These are phyloP conservation scores for Eleutherodactylus coqui DNA, from an alignment of 2,797 vertebrate species.

Conservation along the genomic window DNA sequence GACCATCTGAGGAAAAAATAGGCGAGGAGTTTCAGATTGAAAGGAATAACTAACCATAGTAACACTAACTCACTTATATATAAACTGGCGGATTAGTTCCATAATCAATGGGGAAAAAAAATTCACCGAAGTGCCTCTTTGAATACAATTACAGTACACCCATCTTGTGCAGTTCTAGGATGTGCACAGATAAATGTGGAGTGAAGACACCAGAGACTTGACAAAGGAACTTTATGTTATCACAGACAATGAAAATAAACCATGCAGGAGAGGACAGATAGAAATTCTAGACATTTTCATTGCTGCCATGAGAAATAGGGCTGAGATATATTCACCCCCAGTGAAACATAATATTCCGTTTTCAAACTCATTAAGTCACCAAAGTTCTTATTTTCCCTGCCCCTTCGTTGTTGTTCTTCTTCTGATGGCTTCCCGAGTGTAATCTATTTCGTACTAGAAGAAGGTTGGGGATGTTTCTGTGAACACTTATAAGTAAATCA, in stretches of 20 bases:
- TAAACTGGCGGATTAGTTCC: no score
- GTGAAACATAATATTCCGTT: not conserved
- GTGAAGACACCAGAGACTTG: not conserved
- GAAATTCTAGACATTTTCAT: not conserved
- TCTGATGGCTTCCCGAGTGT: not conserved
- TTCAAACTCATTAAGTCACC: not conserved
- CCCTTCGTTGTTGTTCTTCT: not conserved
- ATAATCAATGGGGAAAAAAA: no score
- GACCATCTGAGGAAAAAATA: no score
- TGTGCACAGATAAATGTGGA: conserved; percentile 3
- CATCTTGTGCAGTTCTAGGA: not conserved
- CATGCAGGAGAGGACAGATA: conserved; percentile 9
- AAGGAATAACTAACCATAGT: no score
- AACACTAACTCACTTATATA: no score
- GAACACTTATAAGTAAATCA: not conserved
- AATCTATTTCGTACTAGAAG: not conserved
- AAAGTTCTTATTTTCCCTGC: not conserved
- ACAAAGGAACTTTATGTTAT: not conserved
- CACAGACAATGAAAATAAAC: conserved; percentile 31
- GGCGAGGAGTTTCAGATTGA: no score
- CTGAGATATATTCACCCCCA: not conserved
- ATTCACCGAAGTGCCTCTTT: no score
- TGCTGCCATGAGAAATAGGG: not conserved
- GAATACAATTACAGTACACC: not conserved
- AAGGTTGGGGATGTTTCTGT: not conserved